Conservation (phyloP, 1,140 invertebrate genomes). For the Drosophila gunungcola region DNA sequence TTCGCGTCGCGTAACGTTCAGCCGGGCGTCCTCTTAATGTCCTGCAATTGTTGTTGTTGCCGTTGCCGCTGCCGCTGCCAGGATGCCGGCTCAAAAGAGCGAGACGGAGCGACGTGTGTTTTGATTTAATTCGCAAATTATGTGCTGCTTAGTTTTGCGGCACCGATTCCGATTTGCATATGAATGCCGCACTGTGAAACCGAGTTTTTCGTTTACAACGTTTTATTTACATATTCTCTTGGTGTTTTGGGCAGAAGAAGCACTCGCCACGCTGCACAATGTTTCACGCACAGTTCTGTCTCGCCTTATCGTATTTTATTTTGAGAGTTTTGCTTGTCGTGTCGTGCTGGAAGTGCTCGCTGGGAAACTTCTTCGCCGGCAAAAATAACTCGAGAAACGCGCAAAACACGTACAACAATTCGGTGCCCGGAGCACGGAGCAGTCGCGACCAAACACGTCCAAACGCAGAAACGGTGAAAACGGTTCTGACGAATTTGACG, state of each 20-base stretch:
- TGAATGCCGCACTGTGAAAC: slow-evolving; percentile 56
- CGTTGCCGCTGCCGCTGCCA: not conserved
- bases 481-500: too few species aligned
- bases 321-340: slow-evolving; percentile 42
- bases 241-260: slow-evolving; percentile 8
- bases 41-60: slow-evolving; percentile 32
- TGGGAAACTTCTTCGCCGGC: slow-evolving; percentile 48
- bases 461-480: too few species aligned
- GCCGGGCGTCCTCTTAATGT: slow-evolving; percentile 46
- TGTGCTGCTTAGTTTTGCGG: slow-evolving; percentile 39
- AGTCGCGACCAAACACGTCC: too few species aligned
- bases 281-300: slow-evolving; percentile 29
- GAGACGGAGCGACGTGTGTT: slow-evolving; percentile 37
- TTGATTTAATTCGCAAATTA: slow-evolving; percentile 77
- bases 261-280: slow-evolving; percentile 24
- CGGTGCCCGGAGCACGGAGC: too few species aligned
- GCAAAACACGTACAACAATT: too few species aligned
- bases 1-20: slow-evolving; percentile 57
- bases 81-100: slow-evolving; percentile 22
- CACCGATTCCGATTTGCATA: slow-evolving; percentile 51
- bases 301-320: slow-evolving; percentile 25
- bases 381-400: slow-evolving; percentile 56
- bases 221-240: slow-evolving; percentile 39
- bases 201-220: slow-evolving; percentile 38
- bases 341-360: slow-evolving; percentile 28